phyloP scores from a whole-genome alignment of 2,113 vertebrate species.

The Murina feae region DNA sequence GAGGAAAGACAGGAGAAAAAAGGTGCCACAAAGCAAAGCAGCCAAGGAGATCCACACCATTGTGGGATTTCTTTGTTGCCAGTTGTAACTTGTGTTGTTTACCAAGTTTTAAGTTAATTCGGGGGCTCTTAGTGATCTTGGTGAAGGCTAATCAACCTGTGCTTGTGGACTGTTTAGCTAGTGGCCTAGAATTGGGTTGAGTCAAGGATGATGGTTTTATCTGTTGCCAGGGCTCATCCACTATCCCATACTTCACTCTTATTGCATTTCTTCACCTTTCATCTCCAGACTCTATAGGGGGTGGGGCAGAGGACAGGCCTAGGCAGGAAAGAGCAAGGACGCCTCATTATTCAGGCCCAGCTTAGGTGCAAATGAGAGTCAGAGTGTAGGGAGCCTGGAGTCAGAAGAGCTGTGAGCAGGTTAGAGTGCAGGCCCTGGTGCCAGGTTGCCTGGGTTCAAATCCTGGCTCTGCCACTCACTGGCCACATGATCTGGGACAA shows the following conservation, averaged over 20 bases:
- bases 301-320: not conserved
- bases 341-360: not conserved
- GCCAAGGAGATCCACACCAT: not conserved
- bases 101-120: constrained; percentile 13
- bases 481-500: not conserved
- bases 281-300: not conserved
- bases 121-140: not conserved
- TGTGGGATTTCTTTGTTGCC: not conserved
- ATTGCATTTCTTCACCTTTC: not conserved
- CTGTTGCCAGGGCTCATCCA: not conserved
- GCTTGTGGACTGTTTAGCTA: not conserved
- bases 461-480: not conserved
- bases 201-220: not conserved
- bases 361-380: not conserved
- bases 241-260: not conserved
- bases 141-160: not conserved
- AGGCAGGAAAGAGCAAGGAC: not conserved
- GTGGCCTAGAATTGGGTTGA: not conserved
- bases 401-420: not conserved
- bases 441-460: not conserved
- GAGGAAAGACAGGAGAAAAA: not conserved
- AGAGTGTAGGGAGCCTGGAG: not conserved
- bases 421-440: not conserved
- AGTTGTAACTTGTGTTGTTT: not conserved
- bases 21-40: not conserved